Percentiles rank a stretch among this genome's conserved stretches.
These are phyloP conservation scores for Trachops cirrhosus DNA, from an alignment of 2,797 vertebrate species.

Conservation along the genomic window DNA sequence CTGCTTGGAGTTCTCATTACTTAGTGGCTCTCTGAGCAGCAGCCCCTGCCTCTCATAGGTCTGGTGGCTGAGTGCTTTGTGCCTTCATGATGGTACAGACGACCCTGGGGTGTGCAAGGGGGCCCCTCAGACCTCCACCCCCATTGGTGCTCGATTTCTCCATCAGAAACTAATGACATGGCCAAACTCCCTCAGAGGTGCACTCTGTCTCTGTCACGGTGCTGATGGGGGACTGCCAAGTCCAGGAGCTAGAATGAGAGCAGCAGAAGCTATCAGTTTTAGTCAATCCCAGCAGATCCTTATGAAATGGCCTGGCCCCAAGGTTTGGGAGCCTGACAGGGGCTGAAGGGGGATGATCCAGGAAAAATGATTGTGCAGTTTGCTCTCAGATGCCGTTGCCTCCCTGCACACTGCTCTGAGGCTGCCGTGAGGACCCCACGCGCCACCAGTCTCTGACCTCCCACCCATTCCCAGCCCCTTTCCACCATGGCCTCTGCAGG, in stretches of 20 bases:
- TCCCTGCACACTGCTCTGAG: background rate
- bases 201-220: background rate
- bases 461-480: background rate
- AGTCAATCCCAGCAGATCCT: background rate
- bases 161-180: background rate
- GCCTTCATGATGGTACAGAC: background rate
- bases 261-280: background rate
- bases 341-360: rapidly evolving
- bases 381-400: background rate
- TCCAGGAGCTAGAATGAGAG: background rate
- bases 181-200: background rate
- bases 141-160: background rate
- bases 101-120: background rate
- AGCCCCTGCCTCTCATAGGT: rapidly evolving
- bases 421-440: background rate
- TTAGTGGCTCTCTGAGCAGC: background rate
- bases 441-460: background rate
- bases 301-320: rapidly evolving
- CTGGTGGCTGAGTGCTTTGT: background rate
- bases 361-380: background rate
- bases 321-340: background rate
- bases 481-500: background rate
- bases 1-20: background rate
- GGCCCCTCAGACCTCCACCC: background rate
- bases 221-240: background rate